Evolutionary conservation across 2,113 vertebrate genomes (phyloP).

Genomic region (Dendropsophus ebraccatus): DNA sequence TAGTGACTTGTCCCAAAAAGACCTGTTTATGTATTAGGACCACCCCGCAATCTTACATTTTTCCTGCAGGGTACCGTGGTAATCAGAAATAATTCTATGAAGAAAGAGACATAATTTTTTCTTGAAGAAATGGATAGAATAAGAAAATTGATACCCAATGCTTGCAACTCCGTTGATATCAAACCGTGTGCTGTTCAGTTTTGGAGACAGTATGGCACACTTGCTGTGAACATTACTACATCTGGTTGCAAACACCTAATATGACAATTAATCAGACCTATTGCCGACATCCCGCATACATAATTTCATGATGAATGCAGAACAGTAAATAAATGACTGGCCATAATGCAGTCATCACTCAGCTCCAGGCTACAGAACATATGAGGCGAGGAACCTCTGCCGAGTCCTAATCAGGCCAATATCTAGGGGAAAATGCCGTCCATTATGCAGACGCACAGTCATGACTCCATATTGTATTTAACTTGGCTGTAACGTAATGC

Average conservation of each 20-base stretch:
- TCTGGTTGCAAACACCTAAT: background rate
- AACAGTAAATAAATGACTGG: slow-evolving; percentile 14
- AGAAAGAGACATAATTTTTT: too few species aligned
- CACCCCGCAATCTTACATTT: too few species aligned
- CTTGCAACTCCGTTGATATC: background rate
- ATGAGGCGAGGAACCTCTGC: slow-evolving; percentile 1
- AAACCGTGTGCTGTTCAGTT: background rate
- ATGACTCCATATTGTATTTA: slow-evolving; percentile 43
- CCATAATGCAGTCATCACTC: slow-evolving; percentile 25
- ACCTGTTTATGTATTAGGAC: too few species aligned
- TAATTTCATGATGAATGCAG: slow-evolving; percentile 22
- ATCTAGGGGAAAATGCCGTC: slow-evolving; percentile 16
- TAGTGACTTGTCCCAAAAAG: too few species aligned
- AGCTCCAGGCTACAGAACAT: slow-evolving; percentile 27
- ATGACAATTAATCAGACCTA: background rate
- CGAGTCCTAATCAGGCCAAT: slow-evolving; percentile 15
- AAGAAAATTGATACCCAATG: background rate
- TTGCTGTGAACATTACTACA: background rate
- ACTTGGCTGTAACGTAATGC: slow-evolving; percentile 50
- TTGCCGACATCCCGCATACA: background rate
- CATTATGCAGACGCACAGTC: slow-evolving; percentile 9
- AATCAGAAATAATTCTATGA: too few species aligned
- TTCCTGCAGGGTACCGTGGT: too few species aligned
- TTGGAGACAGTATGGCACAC: background rate
- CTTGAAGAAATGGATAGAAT: background rate